Percentiles rank a stretch among this genome's conserved stretches.
phyloP scores from a whole-genome alignment of 2,797 vertebrate genomes.

The Apodemus agrarius region DNA sequence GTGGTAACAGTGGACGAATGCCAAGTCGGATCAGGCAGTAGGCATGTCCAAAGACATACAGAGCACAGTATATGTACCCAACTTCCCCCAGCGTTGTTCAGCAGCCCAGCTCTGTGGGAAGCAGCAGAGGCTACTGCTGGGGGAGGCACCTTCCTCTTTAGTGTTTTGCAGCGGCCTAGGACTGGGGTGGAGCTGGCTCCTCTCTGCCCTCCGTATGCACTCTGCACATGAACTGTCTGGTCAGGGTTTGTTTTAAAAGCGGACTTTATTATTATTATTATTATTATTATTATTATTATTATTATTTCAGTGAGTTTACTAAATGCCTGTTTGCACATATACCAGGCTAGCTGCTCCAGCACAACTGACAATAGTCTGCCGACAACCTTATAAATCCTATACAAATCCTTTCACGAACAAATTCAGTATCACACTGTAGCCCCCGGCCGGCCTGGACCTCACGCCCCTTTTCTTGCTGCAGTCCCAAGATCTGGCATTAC shows the following conservation, averaged over 20 bases:
- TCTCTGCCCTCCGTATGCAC: neutral
- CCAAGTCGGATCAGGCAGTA: neutral
- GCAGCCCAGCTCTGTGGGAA: neutral
- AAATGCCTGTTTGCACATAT: neutral
- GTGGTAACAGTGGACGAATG: neutral
- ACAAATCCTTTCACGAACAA: conserved; percentile 1
- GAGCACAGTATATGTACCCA: neutral
- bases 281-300: neutral
- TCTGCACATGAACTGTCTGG: neutral
- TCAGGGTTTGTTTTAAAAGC: neutral
- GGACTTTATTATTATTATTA: neutral
- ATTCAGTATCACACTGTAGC: neutral
- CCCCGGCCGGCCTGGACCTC: neutral
- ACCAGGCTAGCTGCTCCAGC: neutral
- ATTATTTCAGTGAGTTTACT: neutral
- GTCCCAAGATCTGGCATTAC: neutral
- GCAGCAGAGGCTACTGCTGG: neutral
- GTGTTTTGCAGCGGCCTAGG: neutral
- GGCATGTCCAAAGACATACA: neutral
- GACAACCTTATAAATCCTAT: neutral
- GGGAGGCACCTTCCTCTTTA: neutral
- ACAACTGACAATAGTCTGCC: neutral
- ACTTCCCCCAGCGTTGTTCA: conserved; percentile 23
- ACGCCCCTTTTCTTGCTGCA: neutral
- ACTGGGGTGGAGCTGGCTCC: neutral